A percentile compares a stretch with the other conserved stretches of the same genome.
These are phyloP conservation scores for Danionella dracula DNA, from an alignment of 2,797 vertebrate genomes.

Conservation along the genomic window DNA sequence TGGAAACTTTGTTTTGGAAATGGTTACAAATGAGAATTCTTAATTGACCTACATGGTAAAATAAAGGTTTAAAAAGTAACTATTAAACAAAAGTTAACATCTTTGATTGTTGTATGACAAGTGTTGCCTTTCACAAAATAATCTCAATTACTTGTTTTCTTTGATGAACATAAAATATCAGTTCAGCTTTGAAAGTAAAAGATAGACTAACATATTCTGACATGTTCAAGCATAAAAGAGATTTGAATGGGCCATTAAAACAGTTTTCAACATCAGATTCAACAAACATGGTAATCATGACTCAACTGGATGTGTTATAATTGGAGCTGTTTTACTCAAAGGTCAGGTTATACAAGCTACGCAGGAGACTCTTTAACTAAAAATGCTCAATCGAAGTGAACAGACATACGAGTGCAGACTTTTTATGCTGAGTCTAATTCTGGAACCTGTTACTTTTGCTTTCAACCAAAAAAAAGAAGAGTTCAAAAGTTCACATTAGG, in stretches of 20 bases:
- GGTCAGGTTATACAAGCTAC: neutral
- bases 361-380: neutral
- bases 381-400: neutral
- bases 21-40: too few species aligned
- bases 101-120: neutral
- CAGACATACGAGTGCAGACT: neutral
- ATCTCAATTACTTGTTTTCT: neutral
- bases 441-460: neutral
- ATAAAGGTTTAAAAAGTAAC: too few species aligned
- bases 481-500: slow-evolving; percentile 12
- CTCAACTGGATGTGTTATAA: neutral
- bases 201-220: neutral
- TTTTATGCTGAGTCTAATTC: neutral
- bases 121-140: neutral
- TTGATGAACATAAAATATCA: neutral
- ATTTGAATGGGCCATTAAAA: neutral
- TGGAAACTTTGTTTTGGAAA: too few species aligned
- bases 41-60: too few species aligned
- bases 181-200: neutral
- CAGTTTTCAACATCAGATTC: neutral
- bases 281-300: slow-evolving; percentile 2
- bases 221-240: neutral
- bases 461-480: neutral
- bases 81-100: too few species aligned
- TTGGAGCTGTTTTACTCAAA: neutral